Conservation (phyloP, 2,797 vertebrate genomes). For the Staurois parvus region DNA sequence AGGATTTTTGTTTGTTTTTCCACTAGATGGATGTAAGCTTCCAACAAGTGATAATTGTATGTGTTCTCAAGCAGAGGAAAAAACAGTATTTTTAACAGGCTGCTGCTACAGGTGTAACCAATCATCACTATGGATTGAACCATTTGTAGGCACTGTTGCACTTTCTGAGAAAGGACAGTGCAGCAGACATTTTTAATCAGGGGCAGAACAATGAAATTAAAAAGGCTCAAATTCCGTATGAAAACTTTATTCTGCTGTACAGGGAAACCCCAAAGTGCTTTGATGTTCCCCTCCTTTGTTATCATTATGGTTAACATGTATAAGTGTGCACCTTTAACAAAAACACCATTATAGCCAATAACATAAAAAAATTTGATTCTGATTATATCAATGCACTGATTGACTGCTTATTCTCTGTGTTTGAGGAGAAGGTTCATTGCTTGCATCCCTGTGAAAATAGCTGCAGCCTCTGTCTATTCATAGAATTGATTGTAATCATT, state of each 20-base stretch:
- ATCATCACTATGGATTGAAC: neutral
- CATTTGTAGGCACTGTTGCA: conserved; percentile 7
- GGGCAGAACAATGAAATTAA: neutral
- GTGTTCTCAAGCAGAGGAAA: neutral
- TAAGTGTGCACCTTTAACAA: neutral
- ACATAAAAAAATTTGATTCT: neutral
- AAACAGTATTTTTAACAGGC: neutral
- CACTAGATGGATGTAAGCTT: neutral
- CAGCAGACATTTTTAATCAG: conserved; percentile 4
- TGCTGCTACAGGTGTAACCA: neutral
- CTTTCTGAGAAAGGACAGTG: neutral
- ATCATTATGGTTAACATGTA: neutral
- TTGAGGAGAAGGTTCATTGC: neutral
- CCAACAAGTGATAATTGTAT: neutral
- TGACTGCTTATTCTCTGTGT: neutral
- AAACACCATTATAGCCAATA: neutral
- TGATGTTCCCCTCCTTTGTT: neutral
- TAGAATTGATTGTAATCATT: neutral
- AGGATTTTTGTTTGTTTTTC: neutral
- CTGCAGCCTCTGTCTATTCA: neutral
- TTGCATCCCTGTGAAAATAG: neutral
- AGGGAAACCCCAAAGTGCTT: neutral
- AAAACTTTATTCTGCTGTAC: neutral
- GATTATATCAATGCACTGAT: neutral
- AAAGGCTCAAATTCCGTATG: neutral